Evolutionary conservation across 2,888 invertebrate species (phyloP).

Genomic region (Megalurothrips usitatus): DNA sequence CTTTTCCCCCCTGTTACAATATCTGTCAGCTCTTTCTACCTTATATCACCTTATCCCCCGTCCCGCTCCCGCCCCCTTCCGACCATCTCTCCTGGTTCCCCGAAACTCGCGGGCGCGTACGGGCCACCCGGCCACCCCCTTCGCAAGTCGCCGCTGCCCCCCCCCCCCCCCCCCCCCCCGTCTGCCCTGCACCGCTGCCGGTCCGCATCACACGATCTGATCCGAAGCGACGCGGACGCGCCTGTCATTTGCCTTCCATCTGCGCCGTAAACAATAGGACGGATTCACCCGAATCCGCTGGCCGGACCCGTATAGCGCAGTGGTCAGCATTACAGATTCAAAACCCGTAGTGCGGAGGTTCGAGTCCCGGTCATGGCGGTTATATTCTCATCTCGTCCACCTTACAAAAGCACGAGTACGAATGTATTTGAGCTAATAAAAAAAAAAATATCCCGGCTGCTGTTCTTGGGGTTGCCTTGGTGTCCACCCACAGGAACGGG

Average conservation of each 20-base stretch:
- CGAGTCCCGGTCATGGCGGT: no score
- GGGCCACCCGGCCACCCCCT: neutral
- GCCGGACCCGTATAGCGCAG: no score
- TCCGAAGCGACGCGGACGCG: neutral
- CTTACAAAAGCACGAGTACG: neutral
- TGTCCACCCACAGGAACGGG: no score
- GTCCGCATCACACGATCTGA: neutral
- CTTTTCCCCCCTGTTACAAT: neutral
- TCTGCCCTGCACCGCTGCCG: neutral
- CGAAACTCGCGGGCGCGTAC: no score
- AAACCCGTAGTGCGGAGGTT: no score
- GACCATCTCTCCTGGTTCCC: no score
- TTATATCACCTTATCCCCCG: neutral
- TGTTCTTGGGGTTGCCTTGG: no score
- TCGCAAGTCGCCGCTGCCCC: neutral
- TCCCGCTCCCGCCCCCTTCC: neutral
- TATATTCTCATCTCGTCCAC: neutral
- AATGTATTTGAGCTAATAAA: no score
- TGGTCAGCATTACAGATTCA: no score
- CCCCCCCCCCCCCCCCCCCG: neutral
- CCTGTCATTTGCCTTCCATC: neutral
- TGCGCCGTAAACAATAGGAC: no score
- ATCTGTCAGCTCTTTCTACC: neutral
- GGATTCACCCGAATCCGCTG: no score
- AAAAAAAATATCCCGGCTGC: no score